phyloP scores from a whole-genome alignment of 1,140 invertebrate species.

The Anastrepha obliqua region DNA sequence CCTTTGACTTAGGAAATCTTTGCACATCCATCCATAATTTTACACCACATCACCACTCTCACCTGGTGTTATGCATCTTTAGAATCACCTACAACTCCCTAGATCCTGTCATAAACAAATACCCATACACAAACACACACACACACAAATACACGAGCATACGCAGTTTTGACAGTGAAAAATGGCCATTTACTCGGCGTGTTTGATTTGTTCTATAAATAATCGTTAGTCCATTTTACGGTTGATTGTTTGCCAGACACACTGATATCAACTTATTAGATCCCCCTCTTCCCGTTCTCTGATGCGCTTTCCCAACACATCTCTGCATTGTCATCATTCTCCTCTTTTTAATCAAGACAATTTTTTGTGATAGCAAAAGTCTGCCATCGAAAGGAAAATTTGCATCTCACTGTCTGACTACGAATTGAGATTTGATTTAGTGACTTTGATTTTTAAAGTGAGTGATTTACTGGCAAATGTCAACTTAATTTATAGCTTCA shows the following conservation, averaged over 20 bases:
- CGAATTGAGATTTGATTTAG: constrained; percentile 36
- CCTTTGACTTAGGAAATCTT: no score
- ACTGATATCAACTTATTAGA: not conserved
- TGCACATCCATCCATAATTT: not conserved
- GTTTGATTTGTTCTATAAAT: not conserved
- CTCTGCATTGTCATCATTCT: not conserved
- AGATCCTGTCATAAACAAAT: constrained; percentile 17
- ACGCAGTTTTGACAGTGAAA: not conserved
- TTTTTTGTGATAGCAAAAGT: not conserved
- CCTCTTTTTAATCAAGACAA: not conserved
- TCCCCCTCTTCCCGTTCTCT: not conserved
- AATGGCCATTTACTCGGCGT: not conserved
- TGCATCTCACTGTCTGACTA: constrained; percentile 30
- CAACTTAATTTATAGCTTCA: not conserved
- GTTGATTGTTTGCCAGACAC: not conserved
- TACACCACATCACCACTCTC: not conserved
- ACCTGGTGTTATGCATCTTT: not conserved
- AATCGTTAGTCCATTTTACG: not conserved
- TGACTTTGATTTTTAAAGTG: constrained; percentile 1
- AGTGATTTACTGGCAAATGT: constrained; percentile 29
- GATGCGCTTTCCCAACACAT: not conserved
- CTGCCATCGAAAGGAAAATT: not conserved
- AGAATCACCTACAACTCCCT: not conserved
- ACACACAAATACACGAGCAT: not conserved
- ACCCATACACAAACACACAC: not conserved